These are phyloP conservation scores for Celastrina argiolus DNA, from an alignment of 2,888 invertebrate species.

Conservation along the genomic window DNA sequence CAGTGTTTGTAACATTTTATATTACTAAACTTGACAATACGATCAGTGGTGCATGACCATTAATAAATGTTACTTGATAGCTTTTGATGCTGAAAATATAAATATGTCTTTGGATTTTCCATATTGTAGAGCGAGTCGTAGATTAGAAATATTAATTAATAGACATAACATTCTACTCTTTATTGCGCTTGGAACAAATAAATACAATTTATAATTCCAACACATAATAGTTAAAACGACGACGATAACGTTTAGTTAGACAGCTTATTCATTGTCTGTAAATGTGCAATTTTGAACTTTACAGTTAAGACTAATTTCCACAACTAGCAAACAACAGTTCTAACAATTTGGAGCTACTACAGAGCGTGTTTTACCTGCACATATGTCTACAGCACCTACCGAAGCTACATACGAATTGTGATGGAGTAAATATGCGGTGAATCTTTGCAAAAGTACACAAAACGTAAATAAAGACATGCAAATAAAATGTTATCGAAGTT, in stretches of 20 bases:
- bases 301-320: conserved; percentile 16
- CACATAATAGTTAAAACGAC: neutral
- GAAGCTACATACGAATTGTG: neutral
- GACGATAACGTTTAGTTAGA: conserved; percentile 6
- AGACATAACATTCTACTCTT: neutral
- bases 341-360: conserved; percentile 1
- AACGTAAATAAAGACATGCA: neutral
- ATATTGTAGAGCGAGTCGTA: neutral
- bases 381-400: neutral
- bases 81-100: neutral
- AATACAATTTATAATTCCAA: neutral
- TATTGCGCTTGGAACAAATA: neutral
- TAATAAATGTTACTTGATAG: neutral
- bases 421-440: neutral
- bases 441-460: neutral
- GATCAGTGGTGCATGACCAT: neutral
- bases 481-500: neutral
- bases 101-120: neutral
- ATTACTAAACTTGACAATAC: neutral
- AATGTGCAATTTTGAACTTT: conserved; percentile 20
- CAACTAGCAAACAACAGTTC: conserved; percentile 11
- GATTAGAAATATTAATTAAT: neutral
- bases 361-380: neutral
- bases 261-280: conserved; percentile 16
- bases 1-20: neutral